Evolutionary conservation across 1,140 invertebrate species (phyloP), one percentile per base, ranked within the genome.

Genomic region (Neocloeon triangulifer): DNA sequence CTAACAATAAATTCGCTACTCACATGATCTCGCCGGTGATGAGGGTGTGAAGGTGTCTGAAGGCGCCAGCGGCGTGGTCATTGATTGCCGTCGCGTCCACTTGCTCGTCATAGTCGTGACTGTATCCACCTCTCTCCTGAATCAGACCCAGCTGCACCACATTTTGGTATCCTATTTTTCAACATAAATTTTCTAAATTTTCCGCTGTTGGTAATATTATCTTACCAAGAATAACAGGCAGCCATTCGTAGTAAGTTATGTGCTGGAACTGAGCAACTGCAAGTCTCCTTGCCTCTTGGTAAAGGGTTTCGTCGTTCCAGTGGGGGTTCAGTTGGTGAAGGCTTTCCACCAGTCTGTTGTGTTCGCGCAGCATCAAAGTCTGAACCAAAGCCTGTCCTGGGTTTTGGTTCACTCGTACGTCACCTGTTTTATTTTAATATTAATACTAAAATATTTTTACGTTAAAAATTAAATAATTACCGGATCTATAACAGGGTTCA

Each of bases 381-480:
- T 95, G 88, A 0, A 94, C 51, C 4, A 79, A 54, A 1, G 78
- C 70, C 19, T 91, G 46, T 35, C 76, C 70, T 0, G 77, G 66
- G 42, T 81, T 81, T 48, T 94, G 86, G 54, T 95, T 96, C 0
- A 72, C 72, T 37, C 88, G 57, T 16, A 60, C 53, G 45, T 95
- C 88, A 38, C 89, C 85, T 71, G 37, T n/a, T n/a, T n/a, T n/a
- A n/a, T n/a, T n/a, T n/a, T n/a, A n/a, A n/a, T n/a, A n/a, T n/a
- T n/a, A 13, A 19, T 10, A 31, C 9, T 9, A n/a, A n/a, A n/a
- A n/a, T n/a, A n/a, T n/a, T n/a, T n/a, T n/a, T n/a, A n/a, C n/a
- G n/a, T n/a, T n/a, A n/a, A n/a, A n/a, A n/a, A n/a, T n/a, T n/a
- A 10, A 35, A 7, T 10, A 14, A 13, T 55, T 49, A 70, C 70